These are phyloP conservation scores for Phrynosoma blainvillii DNA, from an alignment of 2,113 vertebrate genomes.

Conservation along the genomic window DNA sequence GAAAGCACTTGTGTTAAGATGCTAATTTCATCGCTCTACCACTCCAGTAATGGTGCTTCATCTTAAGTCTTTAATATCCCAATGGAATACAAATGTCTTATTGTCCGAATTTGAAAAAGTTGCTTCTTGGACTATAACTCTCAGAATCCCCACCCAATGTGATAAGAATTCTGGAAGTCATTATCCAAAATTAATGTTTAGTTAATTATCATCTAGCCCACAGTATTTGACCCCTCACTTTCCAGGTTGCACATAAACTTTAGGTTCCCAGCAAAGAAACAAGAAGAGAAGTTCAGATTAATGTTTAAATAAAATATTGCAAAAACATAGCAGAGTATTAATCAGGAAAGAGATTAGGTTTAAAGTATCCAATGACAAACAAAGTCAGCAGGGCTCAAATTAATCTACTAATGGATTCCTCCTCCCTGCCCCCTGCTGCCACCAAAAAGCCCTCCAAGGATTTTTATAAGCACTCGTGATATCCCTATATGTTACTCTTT, in stretches of 20 bases:
- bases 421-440: no score
- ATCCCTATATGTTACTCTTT: slow-evolving; percentile 6
- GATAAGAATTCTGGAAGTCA: no score
- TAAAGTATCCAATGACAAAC: neutral
- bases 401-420: slow-evolving; percentile 11
- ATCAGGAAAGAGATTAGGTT: slow-evolving; percentile 14
- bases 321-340: neutral
- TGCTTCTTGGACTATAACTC: no score
- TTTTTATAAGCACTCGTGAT: slow-evolving; percentile 1
- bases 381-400: neutral
- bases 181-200: no score
- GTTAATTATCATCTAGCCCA: no score
- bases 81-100: no score
- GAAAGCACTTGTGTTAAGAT: no score
- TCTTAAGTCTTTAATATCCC: no score
- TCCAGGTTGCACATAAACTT: neutral
- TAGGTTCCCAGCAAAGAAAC: neutral
- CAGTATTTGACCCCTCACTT: neutral
- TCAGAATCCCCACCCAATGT: no score
- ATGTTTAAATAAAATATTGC: slow-evolving; percentile 11
- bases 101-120: no score
- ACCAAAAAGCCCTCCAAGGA: neutral
- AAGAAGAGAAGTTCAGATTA: neutral
- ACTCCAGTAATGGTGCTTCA: no score
- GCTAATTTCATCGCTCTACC: no score